Conservation (phyloP, 2,888 invertebrate genomes). For the Cephalotes varians region DNA sequence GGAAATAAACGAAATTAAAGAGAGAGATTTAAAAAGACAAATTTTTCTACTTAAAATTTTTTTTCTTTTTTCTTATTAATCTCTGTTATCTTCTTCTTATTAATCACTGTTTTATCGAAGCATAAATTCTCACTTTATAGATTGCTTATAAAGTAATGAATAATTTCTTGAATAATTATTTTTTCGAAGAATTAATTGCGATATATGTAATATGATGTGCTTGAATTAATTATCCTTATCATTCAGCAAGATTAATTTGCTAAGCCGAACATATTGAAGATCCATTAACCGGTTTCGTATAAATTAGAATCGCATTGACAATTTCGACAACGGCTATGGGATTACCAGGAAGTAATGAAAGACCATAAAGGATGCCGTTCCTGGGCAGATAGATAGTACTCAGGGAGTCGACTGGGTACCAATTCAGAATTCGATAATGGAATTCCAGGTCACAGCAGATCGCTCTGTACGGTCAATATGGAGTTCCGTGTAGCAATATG, state of each 20-base stretch:
- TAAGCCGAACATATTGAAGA: neutral
- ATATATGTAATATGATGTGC: neutral
- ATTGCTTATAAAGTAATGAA: neutral
- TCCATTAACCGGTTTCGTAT: neutral
- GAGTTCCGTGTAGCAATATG: slow-evolving; percentile 53
- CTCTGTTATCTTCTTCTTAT: neutral
- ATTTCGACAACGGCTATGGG: neutral
- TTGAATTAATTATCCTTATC: neutral
- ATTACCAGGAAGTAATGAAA: slow-evolving; percentile 35
- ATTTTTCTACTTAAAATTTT: neutral
- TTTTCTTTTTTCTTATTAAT: slow-evolving; percentile 8
- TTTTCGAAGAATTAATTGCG: neutral
- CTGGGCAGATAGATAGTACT: neutral
- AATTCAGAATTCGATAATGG: slow-evolving; percentile 73
- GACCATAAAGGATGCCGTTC: slow-evolving; percentile 21
- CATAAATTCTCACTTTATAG: neutral
- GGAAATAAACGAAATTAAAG: neutral
- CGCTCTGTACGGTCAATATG: slow-evolving; percentile 51
- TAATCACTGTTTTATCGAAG: neutral
- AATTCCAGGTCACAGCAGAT: slow-evolving; percentile 72
- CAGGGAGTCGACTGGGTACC: slow-evolving; percentile 30
- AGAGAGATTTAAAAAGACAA: neutral
- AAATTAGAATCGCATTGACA: slow-evolving; percentile 22
- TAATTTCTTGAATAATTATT: neutral
- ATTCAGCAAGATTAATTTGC: neutral